Percentiles rank a stretch among this genome's conserved stretches.
Conservation (phyloP, 2,113 vertebrate species). For the Mola mola region DNA sequence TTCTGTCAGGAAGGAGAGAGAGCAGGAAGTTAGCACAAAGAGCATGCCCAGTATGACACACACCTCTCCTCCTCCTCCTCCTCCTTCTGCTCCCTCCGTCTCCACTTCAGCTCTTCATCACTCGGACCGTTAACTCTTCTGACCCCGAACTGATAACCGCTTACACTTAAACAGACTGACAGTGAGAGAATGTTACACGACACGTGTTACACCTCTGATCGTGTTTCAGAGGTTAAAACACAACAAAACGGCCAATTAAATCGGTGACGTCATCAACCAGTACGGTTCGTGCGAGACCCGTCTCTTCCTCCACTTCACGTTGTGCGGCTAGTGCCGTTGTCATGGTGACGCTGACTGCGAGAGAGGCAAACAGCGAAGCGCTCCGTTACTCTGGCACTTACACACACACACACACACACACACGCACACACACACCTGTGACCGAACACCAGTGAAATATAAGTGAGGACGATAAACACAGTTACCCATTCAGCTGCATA, state of each 20-base stretch:
- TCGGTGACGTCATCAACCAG: slow-evolving; percentile 55
- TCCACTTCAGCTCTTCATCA: slow-evolving; percentile 41
- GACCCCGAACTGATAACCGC: slow-evolving; percentile 7
- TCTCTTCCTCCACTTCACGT: slow-evolving; percentile 78
- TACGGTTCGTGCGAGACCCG: slow-evolving; percentile 2
- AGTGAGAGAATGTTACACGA: background rate
- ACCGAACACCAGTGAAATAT: background rate
- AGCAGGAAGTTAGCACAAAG: slow-evolving; percentile 81
- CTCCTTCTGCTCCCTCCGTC: slow-evolving; percentile 26
- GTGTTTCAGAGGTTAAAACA: background rate
- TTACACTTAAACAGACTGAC: slow-evolving; percentile 3
- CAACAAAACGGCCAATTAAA: background rate
- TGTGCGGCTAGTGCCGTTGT: slow-evolving; percentile 78
- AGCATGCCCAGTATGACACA: slow-evolving; percentile 78
- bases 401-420: slow-evolving; percentile 4
- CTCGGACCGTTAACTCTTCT: slow-evolving; percentile 65
- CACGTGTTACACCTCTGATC: background rate
- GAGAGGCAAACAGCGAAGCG: slow-evolving; percentile 76
- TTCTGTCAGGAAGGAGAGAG: slow-evolving; percentile 75
- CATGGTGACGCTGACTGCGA: slow-evolving; percentile 76
- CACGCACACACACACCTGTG: background rate
- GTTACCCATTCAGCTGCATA: background rate
- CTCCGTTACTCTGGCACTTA: slow-evolving; percentile 72
- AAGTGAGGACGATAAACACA: background rate
- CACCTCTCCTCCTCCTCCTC: slow-evolving; percentile 27